These are phyloP conservation scores for Mimachlamys varia DNA, from an alignment of 2,888 invertebrate genomes.

Conservation along the genomic window DNA sequence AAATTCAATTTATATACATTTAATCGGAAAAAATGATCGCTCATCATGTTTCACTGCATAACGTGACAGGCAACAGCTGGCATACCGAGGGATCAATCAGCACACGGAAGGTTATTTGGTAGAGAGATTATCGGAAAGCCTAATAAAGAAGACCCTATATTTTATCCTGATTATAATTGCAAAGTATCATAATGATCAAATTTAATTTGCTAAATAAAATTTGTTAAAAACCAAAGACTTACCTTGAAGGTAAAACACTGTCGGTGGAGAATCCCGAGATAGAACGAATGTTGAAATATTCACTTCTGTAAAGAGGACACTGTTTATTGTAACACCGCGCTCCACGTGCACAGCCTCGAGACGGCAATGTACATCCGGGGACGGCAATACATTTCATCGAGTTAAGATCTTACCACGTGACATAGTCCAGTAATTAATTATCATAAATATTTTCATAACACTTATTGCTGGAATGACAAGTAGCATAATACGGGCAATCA, in stretches of 20 bases:
- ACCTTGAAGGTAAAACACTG: neutral
- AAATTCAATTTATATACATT: neutral
- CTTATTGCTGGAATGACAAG: neutral
- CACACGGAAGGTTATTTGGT: neutral
- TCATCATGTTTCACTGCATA: neutral
- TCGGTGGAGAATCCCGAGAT: neutral
- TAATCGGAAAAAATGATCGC: too few species aligned
- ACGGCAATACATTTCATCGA: conserved; percentile 6
- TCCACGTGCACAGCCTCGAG: conserved; percentile 18
- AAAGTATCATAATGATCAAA: neutral
- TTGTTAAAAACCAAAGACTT: neutral
- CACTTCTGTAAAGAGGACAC: neutral
- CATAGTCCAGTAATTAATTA: conserved; percentile 22
- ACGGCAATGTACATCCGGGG: neutral
- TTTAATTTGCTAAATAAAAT: neutral
- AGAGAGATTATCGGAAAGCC: too few species aligned
- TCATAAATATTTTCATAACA: conserved; percentile 34
- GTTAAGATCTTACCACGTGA: conserved; percentile 11
- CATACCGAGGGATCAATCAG: neutral
- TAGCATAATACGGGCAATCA: neutral
- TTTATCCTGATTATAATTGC: too few species aligned
- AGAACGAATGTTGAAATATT: neutral
- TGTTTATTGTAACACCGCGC: neutral
- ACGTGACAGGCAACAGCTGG: neutral
- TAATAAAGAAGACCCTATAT: too few species aligned